These are phyloP conservation scores for Trissolcus brochymenae DNA, from an alignment of 2,888 invertebrate genomes.

Conservation along the genomic window DNA sequence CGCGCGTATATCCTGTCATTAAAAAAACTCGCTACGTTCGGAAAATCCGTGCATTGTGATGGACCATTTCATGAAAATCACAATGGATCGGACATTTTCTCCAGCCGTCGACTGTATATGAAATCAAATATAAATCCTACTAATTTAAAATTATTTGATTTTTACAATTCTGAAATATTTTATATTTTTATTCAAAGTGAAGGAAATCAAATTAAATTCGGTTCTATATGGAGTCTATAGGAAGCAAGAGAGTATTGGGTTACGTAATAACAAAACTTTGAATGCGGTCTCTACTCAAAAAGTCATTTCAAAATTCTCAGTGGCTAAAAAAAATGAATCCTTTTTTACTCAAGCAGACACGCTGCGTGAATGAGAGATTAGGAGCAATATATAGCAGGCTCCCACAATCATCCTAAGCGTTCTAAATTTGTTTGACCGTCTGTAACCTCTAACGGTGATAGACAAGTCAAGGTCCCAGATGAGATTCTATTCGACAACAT, in stretches of 20 bases:
- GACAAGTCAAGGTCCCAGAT: constrained; percentile 53
- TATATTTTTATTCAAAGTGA: too few relatives aligned
- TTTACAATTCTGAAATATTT: too few relatives aligned
- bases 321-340: constrained; percentile 5
- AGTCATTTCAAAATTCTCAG: constrained; percentile 6
- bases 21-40: too few relatives aligned
- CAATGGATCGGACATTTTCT: too few relatives aligned
- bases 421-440: constrained; percentile 60
- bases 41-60: too few relatives aligned
- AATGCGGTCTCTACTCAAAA: neutral
- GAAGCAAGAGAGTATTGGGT: neutral
- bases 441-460: constrained; percentile 60
- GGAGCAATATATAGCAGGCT: constrained; percentile 39
- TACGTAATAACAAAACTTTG: constrained; percentile 5
- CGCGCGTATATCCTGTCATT: too few relatives aligned
- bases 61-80: too few relatives aligned
- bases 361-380: constrained; percentile 32
- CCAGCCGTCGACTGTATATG: too few relatives aligned
- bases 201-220: too few relatives aligned
- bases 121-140: too few relatives aligned
- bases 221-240: too few relatives aligned
- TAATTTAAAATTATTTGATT: too few relatives aligned
- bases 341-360: constrained; percentile 18
- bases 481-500: constrained; percentile 45
- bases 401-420: constrained; percentile 51